These are phyloP conservation scores for Pammene fasciana DNA, from an alignment of 2,888 invertebrate genomes.

Conservation along the genomic window DNA sequence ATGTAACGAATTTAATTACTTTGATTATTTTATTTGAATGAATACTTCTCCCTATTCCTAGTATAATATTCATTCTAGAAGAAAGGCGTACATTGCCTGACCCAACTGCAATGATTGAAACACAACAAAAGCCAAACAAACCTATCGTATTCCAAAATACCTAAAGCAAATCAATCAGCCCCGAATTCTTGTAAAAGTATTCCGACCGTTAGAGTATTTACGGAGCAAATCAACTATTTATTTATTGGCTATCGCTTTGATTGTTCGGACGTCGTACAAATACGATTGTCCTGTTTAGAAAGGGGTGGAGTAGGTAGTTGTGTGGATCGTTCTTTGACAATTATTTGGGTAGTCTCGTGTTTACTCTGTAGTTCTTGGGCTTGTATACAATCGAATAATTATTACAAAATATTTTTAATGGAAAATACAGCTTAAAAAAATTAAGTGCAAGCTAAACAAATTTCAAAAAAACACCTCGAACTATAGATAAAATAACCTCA, in stretches of 20 bases:
- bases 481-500: no score
- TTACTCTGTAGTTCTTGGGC: no score
- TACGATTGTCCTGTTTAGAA: constrained; percentile 68
- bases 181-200: constrained; percentile 72
- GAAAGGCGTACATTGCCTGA: not conserved
- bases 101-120: constrained; percentile 13
- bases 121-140: constrained; percentile 50
- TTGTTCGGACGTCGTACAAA: constrained; percentile 69
- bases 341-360: not conserved
- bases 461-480: no score
- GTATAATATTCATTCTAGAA: no score
- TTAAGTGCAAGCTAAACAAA: no score
- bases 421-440: no score
- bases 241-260: constrained; percentile 79
- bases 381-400: no score
- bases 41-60: no score
- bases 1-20: no score
- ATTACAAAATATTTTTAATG: no score
- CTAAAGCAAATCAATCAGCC: constrained; percentile 63
- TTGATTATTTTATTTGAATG: no score
- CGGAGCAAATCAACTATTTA: constrained; percentile 81
- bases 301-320: constrained; percentile 55
- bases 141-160: constrained; percentile 51
- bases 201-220: constrained; percentile 71
- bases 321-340: constrained; percentile 51